Evolutionary conservation across 2,888 invertebrate species (phyloP).

Genomic region (Drosophila hamatofila): DNA sequence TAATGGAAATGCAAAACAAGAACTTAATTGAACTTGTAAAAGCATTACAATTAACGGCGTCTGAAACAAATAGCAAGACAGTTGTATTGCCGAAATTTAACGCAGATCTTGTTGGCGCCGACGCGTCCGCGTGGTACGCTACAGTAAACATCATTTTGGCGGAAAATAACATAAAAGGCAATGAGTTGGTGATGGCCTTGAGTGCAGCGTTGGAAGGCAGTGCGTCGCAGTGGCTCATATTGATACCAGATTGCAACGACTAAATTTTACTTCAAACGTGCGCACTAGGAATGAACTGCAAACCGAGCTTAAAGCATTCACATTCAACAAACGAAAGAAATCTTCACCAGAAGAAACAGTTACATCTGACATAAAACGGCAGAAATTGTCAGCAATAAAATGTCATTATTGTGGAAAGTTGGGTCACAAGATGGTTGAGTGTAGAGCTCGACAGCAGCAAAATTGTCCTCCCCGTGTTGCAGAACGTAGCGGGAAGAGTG

Average conservation of each 20-base stretch:
- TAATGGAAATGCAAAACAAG: background rate
- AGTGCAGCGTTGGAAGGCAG: slow-evolving; percentile 1
- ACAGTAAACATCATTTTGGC: too few relatives aligned
- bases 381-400: background rate
- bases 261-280: slow-evolving; percentile 16
- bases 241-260: slow-evolving; percentile 27
- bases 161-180: background rate
- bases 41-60: background rate
- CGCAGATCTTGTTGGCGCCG: background rate
- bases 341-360: background rate
- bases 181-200: background rate
- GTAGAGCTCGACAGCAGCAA: background rate
- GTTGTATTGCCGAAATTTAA: background rate
- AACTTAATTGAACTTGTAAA: background rate
- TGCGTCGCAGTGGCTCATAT: slow-evolving; percentile 12
- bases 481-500: background rate
- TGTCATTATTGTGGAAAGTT: background rate
- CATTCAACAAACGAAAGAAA: background rate
- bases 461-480: background rate
- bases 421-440: background rate
- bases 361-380: background rate
- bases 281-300: background rate
- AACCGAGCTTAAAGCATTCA: background rate
- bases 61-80: background rate
- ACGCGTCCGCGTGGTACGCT: background rate